Percentiles rank a stretch among this genome's conserved stretches.
Conservation (phyloP, 2,113 vertebrate species). For the Mastomys natalensis region DNA sequence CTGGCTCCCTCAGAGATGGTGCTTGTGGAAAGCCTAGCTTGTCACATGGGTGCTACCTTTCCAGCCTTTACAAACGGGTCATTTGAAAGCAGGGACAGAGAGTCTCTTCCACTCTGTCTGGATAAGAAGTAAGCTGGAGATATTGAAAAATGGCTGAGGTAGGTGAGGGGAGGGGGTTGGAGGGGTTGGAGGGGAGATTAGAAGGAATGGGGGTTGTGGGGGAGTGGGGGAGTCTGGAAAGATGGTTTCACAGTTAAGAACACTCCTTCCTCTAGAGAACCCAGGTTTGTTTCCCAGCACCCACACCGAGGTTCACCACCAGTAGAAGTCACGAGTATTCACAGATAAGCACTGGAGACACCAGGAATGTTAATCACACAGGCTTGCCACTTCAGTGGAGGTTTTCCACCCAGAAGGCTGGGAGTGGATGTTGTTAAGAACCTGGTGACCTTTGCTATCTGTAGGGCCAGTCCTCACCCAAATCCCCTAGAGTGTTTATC, state of each 20-base stretch:
- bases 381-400: not conserved
- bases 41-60: too few species aligned
- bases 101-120: not conserved
- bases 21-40: not conserved
- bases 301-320: not conserved
- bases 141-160: not conserved
- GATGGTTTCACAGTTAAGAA: not conserved
- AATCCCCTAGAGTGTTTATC: too few species aligned
- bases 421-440: not conserved
- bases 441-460: not conserved
- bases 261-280: not conserved
- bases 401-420: not conserved
- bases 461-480: not conserved
- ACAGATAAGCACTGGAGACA: not conserved
- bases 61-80: not conserved
- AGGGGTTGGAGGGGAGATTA: too few species aligned
- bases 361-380: not conserved
- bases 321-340: not conserved
- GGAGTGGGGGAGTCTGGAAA: not conserved
- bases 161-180: not conserved
- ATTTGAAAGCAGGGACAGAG: not conserved
- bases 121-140: not conserved
- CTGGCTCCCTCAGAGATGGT: not conserved
- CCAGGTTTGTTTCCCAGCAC: not conserved
- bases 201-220: too few species aligned